Percentiles rank a stretch among this genome's conserved stretches.
Conservation (phyloP, 2,113 vertebrate species). For the Caranx melampygus region DNA sequence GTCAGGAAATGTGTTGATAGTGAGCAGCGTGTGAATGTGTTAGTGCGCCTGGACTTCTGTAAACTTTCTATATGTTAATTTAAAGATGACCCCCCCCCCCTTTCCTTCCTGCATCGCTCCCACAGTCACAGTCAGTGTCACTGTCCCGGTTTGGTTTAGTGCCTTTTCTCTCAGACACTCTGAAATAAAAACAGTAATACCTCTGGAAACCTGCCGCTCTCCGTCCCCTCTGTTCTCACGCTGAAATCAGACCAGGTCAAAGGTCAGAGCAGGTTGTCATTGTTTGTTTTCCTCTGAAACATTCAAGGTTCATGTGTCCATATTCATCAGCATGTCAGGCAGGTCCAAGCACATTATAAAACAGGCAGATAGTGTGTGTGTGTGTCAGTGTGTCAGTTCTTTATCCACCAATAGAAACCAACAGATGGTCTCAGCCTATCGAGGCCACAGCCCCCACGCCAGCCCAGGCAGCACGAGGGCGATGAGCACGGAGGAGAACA, state of each 20-base stretch:
- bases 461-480: constrained; percentile 91
- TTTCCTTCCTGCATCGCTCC: constrained; percentile 14
- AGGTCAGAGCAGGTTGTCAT: not conserved
- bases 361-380: too few species aligned
- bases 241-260: not conserved
- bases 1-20: constrained; percentile 47
- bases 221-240: constrained; percentile 2
- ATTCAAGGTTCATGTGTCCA: too few species aligned
- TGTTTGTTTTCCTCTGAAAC: too few species aligned
- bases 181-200: constrained; percentile 85
- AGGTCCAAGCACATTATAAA: too few species aligned
- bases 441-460: constrained; percentile 91
- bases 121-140: constrained; percentile 55
- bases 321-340: too few species aligned
- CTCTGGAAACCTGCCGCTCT: constrained; percentile 59
- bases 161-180: constrained; percentile 86
- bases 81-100: constrained; percentile 37
- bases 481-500: constrained; percentile 92
- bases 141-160: constrained; percentile 84
- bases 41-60: constrained; percentile 44
- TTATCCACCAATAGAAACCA: too few species aligned
- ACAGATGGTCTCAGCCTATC: constrained; percentile 10
- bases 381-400: too few species aligned
- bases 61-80: constrained; percentile 55
- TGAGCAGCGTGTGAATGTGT: constrained; percentile 21